A percentile compares a stretch with the other conserved stretches of the same genome.
phyloP scores from a whole-genome alignment of 2,888 invertebrate species.

The Tiliacea citrago region DNA sequence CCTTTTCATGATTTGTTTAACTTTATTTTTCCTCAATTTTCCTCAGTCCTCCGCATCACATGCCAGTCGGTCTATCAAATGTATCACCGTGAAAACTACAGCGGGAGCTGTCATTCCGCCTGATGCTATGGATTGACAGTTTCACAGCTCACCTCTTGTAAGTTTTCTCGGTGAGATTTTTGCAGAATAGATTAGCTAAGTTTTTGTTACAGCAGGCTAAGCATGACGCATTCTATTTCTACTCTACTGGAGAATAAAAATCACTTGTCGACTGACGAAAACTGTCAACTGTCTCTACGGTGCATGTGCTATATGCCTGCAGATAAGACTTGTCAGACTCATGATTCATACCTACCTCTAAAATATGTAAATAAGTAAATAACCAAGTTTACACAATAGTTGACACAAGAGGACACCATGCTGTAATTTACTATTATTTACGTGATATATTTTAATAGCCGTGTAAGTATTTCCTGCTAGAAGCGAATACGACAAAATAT shows the following conservation, averaged over 20 bases:
- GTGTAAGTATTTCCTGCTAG: conserved; percentile 45
- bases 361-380: neutral
- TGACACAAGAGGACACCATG: conserved; percentile 17
- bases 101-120: neutral
- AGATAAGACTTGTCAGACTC: neutral
- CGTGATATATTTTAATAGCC: conserved; percentile 34
- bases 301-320: too few species aligned
- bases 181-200: neutral
- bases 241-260: too few species aligned
- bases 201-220: neutral
- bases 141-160: too few species aligned
- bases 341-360: neutral
- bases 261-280: too few species aligned
- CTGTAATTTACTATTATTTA: conserved; percentile 26
- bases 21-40: too few species aligned
- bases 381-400: neutral
- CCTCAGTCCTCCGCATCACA: too few species aligned
- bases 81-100: too few species aligned
- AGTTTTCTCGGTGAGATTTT: too few species aligned
- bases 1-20: too few species aligned
- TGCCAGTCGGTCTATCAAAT: too few species aligned
- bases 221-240: too few species aligned
- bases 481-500: conserved; percentile 21
- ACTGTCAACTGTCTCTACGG: too few species aligned
- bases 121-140: neutral